Evolutionary conservation across 2,888 invertebrate species (phyloP), one percentile per base, ranked within the genome.

Genomic region (Mantis religiosa): DNA sequence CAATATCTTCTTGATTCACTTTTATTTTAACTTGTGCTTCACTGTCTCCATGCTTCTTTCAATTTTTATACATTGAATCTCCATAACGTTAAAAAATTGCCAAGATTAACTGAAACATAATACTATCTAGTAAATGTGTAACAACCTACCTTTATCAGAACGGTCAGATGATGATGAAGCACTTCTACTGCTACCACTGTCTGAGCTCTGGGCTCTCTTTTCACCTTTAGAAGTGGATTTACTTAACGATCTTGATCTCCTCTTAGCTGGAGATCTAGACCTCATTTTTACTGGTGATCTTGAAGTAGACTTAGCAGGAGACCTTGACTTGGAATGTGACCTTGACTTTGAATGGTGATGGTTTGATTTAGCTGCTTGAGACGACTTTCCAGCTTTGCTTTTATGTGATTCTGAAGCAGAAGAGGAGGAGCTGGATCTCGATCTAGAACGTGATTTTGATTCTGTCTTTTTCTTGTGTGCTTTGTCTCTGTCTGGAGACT

Each of bases 271-370:
- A 86, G 90, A 91, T 27, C 91, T 91, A 27, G 93, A 92, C 90
- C 92, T 92, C 54, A 82, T 20, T 85, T 89, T 89, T 15, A 83
- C 41, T 9, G 87, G 87, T 30, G 89, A 89, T 82, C 88, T 88
- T 82, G 88, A 89, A 88, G 41, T 89, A 25, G 91, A 91, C 82
- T 88, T 88, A 20, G 30, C 88, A 54, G 88, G 85, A 85, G 92
- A 92, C 89, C 91, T 91, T 30, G 91, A 91, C 28, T 92, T 92
- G 2, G 93, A 92, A 83, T 92, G 92, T 28, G 92, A 92, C 15
- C 91, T 91, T 84, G 92, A 92, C 54, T 91, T 91, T 0, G 92
- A 87, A 30, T 82, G 92, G 83, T 92, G 92, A 92, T 87, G 88
- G 28, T 88, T 88, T n/a, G 88, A 30, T 34, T 88, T 88, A 8